Conservation (phyloP, 2,113 vertebrate genomes). For the Mionectes macconnelli region DNA sequence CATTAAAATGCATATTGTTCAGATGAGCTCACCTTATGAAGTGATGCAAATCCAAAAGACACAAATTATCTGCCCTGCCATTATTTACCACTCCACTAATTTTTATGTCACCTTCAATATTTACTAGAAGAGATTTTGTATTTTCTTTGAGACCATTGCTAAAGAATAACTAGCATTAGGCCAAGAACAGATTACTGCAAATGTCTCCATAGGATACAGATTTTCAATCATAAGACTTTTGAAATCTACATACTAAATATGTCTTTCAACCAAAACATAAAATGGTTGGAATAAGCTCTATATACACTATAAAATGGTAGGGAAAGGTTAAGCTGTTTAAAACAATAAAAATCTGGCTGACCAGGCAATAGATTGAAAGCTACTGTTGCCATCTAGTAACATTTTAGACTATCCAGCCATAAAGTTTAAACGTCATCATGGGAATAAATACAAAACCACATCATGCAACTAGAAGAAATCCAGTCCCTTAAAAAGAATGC, state of each 20-base stretch:
- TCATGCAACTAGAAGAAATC: neutral
- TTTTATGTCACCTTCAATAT: conserved; percentile 35
- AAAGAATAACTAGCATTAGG: neutral
- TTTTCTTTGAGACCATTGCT: conserved; percentile 1
- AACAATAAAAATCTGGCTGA: conserved; percentile 47
- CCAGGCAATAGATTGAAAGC: conserved; percentile 22
- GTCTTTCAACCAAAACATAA: neutral
- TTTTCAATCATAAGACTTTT: neutral
- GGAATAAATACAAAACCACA: conserved; percentile 29
- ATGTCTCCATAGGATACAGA: neutral
- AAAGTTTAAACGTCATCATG: neutral
- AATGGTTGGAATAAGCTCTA: neutral
- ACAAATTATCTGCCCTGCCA: neutral
- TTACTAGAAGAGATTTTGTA: conserved; percentile 15
- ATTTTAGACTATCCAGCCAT: conserved; percentile 20
- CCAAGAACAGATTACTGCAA: neutral
- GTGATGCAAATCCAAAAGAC: conserved; percentile 22
- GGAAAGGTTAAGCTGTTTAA: conserved; percentile 24
- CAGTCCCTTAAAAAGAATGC: neutral
- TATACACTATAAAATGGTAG: neutral
- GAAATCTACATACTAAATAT: neutral
- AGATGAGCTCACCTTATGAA: neutral
- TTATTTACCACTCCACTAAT: conserved; percentile 52
- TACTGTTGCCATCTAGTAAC: conserved; percentile 11
- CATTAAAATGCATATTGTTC: conserved; percentile 16